Conservation (phyloP, 2,888 invertebrate genomes). For the Eupithecia subfuscata region DNA sequence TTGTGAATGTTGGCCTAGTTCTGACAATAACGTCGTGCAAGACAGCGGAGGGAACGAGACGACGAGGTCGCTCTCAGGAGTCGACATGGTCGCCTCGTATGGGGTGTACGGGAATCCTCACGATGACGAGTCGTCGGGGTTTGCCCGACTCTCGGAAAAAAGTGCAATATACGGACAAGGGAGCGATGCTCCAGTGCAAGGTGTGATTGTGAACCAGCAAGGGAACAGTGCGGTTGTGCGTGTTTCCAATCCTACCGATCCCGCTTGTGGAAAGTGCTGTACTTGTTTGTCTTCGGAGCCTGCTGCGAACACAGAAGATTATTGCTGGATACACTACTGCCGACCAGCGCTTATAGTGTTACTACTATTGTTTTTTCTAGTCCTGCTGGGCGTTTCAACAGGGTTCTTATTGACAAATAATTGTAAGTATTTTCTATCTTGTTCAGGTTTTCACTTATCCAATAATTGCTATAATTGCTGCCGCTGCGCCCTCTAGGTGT, state of each 20-base stretch:
- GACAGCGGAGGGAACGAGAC: slow-evolving; percentile 71
- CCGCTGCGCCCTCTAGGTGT: too few species aligned
- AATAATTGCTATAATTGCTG: too few species aligned
- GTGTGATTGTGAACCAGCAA: slow-evolving; percentile 81
- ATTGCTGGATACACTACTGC: slow-evolving; percentile 82
- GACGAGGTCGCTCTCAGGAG: slow-evolving; percentile 77
- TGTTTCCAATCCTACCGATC: slow-evolving; percentile 57
- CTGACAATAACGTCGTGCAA: slow-evolving; percentile 72
- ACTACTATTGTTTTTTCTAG: slow-evolving; percentile 81
- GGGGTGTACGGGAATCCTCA: slow-evolving; percentile 81
- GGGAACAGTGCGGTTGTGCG: slow-evolving; percentile 80
- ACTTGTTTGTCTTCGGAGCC: slow-evolving; percentile 61
- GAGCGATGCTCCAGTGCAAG: slow-evolving; percentile 77
- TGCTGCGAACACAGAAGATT: slow-evolving; percentile 77
- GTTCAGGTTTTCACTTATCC: neutral
- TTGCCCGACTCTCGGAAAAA: slow-evolving; percentile 75
- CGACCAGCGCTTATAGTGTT: slow-evolving; percentile 81
- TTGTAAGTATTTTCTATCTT: slow-evolving; percentile 72
- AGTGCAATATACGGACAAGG: slow-evolving; percentile 72
- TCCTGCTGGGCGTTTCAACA: slow-evolving; percentile 82
- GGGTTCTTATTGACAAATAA: slow-evolving; percentile 84
- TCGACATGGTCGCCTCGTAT: slow-evolving; percentile 82
- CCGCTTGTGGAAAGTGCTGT: slow-evolving; percentile 70
- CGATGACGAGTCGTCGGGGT: slow-evolving; percentile 80
- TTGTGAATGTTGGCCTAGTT: slow-evolving; percentile 82